Evolutionary conservation across 2,113 vertebrate species (phyloP).

Genomic region (Silurus asotus): DNA sequence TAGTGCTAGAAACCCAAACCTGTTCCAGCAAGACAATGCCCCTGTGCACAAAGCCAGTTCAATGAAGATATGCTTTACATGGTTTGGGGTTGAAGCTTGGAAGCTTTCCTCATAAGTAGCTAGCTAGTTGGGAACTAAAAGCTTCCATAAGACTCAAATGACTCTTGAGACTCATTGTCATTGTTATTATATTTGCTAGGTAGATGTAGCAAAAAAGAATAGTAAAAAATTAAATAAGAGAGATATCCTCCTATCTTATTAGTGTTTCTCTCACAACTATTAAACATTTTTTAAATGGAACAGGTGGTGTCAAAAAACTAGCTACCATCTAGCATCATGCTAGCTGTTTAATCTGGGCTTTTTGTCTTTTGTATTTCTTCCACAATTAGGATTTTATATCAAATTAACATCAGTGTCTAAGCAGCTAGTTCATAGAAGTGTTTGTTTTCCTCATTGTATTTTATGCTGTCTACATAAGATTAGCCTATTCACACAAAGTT

Average conservation of each 20-base stretch:
- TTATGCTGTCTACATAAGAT: no score
- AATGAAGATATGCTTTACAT: no score
- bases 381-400: not conserved
- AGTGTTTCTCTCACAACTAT: not conserved
- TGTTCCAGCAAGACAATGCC: no score
- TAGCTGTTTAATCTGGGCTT: not conserved
- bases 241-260: not conserved
- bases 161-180: not conserved
- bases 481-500: not conserved
- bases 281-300: not conserved
- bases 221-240: not conserved
- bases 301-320: not conserved
- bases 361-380: not conserved
- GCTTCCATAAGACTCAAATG: not conserved
- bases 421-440: not conserved
- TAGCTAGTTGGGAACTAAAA: not conserved
- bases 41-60: no score
- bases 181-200: not conserved
- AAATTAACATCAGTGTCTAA: not conserved
- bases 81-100: no score
- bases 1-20: no score
- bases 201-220: not conserved
- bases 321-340: not conserved
- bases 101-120: not conserved
- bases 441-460: not conserved